Percentiles rank a stretch among this genome's conserved stretches.
Evolutionary conservation across 2,113 vertebrate genomes (phyloP).

Genomic region (Dipodomys spectabilis): DNA sequence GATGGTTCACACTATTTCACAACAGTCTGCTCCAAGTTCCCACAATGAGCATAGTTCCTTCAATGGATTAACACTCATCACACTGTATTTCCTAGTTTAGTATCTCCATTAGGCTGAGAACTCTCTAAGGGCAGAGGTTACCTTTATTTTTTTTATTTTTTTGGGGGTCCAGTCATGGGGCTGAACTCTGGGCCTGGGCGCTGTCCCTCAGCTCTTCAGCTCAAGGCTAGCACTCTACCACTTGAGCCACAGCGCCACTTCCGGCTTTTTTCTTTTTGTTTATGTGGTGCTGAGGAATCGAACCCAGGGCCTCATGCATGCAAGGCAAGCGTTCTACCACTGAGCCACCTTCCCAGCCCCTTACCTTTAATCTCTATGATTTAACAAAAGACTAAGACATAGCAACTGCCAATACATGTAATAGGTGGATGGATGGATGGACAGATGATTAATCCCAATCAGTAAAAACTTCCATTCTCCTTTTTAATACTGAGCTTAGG

Average conservation of each 20-base stretch:
- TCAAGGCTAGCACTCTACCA: no score
- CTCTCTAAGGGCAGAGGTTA: neutral
- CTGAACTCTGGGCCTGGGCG: no score
- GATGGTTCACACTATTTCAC: neutral
- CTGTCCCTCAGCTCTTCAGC: no score
- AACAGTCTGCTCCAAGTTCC: neutral
- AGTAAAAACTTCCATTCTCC: slow-evolving; percentile 25
- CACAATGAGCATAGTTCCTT: neutral
- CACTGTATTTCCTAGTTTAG: neutral
- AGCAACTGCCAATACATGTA: slow-evolving; percentile 3
- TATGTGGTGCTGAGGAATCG: no score
- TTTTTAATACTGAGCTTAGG: neutral
- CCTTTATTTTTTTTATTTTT: no score
- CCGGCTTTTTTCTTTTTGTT: no score
- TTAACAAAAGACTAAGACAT: neutral
- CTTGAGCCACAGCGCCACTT: no score
- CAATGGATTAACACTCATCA: neutral
- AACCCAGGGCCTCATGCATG: no score
- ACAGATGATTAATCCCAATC: neutral
- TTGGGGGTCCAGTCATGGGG: no score
- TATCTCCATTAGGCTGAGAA: neutral
- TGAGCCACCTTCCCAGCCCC: no score
- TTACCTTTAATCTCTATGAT: neutral
- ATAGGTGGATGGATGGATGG: neutral
- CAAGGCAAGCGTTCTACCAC: no score